Percentiles rank a stretch among this genome's conserved stretches.
phyloP scores from a whole-genome alignment of 64 coral and sea anemone species.

The Astreopora myriophthalma region DNA sequence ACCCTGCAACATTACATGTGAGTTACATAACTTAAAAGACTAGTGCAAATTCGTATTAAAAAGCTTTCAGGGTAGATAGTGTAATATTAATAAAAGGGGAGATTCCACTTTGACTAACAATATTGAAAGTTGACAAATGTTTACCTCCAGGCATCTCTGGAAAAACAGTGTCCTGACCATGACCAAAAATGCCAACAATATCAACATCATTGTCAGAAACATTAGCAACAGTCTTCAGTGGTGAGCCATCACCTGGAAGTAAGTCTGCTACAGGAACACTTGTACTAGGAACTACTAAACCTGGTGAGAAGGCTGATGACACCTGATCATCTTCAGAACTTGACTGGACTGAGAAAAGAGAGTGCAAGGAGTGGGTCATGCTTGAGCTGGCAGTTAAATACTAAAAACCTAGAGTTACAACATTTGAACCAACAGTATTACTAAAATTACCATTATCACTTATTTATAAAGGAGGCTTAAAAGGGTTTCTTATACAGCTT shows the following conservation, averaged over 20 bases:
- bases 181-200: slow-evolving; percentile 71
- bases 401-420: no score
- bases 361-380: background rate
- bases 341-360: background rate
- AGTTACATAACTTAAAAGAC: no score
- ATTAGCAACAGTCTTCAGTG: slow-evolving; percentile 20
- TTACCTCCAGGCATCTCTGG: slow-evolving; percentile 71
- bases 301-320: background rate
- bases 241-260: slow-evolving; percentile 26
- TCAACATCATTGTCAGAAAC: slow-evolving; percentile 55
- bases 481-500: no score
- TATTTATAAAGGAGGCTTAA: no score
- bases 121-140: background rate
- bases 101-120: background rate
- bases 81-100: no score
- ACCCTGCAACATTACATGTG: no score
- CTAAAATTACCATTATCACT: no score
- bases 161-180: slow-evolving; percentile 62
- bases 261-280: slow-evolving; percentile 15
- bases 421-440: no score
- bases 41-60: no score
- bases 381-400: background rate
- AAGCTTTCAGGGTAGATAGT: no score
- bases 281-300: slow-evolving; percentile 3
- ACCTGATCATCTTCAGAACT: slow-evolving; percentile 12